Conservation (phyloP, 1,140 invertebrate genomes). For the Cheumatopsyche charites region DNA sequence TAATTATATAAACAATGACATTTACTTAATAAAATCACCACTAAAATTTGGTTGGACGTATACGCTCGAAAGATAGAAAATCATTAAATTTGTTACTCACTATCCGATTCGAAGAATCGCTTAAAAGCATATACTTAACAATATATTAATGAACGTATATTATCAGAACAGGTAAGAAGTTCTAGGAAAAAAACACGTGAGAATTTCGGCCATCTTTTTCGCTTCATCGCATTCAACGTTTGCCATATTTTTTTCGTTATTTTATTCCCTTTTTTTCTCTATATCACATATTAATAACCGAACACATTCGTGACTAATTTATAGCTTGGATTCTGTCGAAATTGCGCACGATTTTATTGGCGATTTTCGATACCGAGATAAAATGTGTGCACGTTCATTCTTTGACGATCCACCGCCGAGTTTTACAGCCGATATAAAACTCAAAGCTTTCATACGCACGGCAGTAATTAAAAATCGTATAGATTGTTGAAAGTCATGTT, state of each 20-base stretch:
- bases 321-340: constrained; percentile 2
- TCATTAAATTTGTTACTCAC: too few species aligned
- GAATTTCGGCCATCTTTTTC: not conserved
- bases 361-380: not conserved
- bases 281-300: constrained; percentile 2
- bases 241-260: not conserved
- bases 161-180: constrained; percentile 20
- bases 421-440: constrained; percentile 9
- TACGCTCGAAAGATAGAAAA: too few species aligned
- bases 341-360: constrained; percentile 10
- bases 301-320: constrained; percentile 21
- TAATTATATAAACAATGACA: too few species aligned
- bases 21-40: too few species aligned
- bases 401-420: not conserved
- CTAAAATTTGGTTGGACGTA: too few species aligned
- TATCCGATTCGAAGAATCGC: too few species aligned
- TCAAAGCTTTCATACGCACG: not conserved
- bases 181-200: constrained; percentile 23
- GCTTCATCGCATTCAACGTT: too few species aligned
- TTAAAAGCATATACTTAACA: too few species aligned
- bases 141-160: not conserved
- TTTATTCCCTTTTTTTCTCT: too few species aligned
- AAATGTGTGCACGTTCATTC: too few species aligned
- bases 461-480: constrained; percentile 6
- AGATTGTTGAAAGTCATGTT: too few species aligned